Evolutionary conservation across 2,888 invertebrate genomes (phyloP), one percentile per base, ranked within the genome.

Genomic region (Caenorhabditis sulstoni): DNA sequence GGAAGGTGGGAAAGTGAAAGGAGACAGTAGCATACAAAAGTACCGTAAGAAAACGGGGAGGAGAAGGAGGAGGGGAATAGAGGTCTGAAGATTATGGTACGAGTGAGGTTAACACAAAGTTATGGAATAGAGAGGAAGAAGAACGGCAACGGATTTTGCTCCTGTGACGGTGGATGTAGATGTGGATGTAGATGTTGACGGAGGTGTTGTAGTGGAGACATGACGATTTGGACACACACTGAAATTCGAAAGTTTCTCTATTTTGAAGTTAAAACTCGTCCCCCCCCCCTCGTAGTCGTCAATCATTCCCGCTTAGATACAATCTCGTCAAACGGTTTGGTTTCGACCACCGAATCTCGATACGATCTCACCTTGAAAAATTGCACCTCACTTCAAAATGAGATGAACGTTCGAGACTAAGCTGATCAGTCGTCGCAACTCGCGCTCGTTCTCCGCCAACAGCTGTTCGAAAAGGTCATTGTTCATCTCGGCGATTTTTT

Each of bases 391-490:
- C 3, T 64, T 57, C 29, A 73, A 45, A 14, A 58, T 64, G 22
- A 64, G 55, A 44, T 64, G 73, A 12, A 58, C 64, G 35, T 73
- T 73, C 39, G 53, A 49, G 23, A 73, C 71, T 45, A 57, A 62
- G 47, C 64, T 57, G 64, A 73, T 64, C 58, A 73, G 49, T 58
- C 64, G 64, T 45, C 73, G 53, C 39, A 73, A 49, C 23, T 73
- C 41, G 44, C 49, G 64, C 45, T 73, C 73, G 58, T 73, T 73
- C 16, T 73, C 73, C 50, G 73, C 73, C 73, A 73, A 58, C 73
- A 73, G 73, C 73, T 73, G 64, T 58, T 73, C 73, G 37, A 73
- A 73, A 12, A 73, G 49, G 64, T 73, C 73, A 45, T 64, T 50
- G 41, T 47, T 52, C 50, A 65, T 58, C 35, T 73, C 64, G 44